These are phyloP conservation scores for Drosophila neotestacea DNA, from an alignment of 2,888 invertebrate species.

Conservation along the genomic window DNA sequence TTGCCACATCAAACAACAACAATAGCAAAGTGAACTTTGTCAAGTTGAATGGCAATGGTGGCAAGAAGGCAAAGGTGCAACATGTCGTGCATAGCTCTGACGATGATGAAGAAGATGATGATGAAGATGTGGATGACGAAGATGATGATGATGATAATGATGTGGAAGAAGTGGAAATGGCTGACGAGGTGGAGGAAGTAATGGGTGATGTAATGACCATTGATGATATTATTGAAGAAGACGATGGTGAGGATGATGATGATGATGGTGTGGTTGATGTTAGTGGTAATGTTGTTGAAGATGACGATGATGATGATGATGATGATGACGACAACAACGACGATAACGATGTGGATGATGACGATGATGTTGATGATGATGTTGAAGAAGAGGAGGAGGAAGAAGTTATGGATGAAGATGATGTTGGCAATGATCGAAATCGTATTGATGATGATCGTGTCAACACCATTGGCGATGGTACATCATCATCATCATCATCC, in stretches of 20 bases:
- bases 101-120: conserved; percentile 26
- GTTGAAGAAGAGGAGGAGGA: conserved; percentile 34
- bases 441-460: conserved; percentile 34
- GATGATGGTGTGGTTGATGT: conserved; percentile 39
- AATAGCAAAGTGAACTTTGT: neutral
- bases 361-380: conserved; percentile 46
- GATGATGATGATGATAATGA: conserved; percentile 25
- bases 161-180: conserved; percentile 52
- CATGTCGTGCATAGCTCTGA: conserved; percentile 43
- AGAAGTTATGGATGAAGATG: conserved; percentile 41
- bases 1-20: conserved; percentile 24
- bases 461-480: too few relatives aligned
- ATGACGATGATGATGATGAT: conserved; percentile 56
- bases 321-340: conserved; percentile 56
- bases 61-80: conserved; percentile 33
- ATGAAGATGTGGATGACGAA: conserved; percentile 11
- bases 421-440: conserved; percentile 31
- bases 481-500: conserved; percentile 48
- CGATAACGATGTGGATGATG: conserved; percentile 47
- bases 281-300: conserved; percentile 63
- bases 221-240: conserved; percentile 68
- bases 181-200: conserved; percentile 42
- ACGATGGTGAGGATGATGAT: conserved; percentile 49
- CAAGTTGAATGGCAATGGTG: conserved; percentile 55
- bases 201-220: conserved; percentile 48